These are phyloP conservation scores for Bugulina stolonifera DNA, from an alignment of 2,888 invertebrate genomes.

Conservation along the genomic window DNA sequence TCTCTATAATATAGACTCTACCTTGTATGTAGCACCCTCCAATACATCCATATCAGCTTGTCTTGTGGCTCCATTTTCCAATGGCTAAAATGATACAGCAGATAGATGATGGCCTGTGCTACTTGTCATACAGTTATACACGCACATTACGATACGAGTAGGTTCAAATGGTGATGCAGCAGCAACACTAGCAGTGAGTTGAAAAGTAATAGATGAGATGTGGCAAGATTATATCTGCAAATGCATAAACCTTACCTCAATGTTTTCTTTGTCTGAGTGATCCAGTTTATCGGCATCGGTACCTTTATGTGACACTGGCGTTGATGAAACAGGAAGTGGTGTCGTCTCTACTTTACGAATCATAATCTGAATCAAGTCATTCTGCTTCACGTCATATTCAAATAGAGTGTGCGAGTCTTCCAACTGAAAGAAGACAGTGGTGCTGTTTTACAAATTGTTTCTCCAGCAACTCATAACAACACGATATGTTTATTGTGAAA, in stretches of 20 bases:
- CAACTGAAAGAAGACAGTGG: slow-evolving; percentile 60
- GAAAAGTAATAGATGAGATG: too few species aligned
- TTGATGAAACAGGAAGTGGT: neutral
- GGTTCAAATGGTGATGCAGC: too few species aligned
- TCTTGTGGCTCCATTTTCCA: slow-evolving; percentile 24
- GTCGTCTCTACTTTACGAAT: slow-evolving; percentile 38
- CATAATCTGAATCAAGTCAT: slow-evolving; percentile 70
- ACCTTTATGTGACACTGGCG: neutral
- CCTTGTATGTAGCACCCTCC: slow-evolving; percentile 3
- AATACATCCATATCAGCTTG: slow-evolving; percentile 11
- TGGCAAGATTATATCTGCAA: too few species aligned
- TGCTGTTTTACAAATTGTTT: too few species aligned
- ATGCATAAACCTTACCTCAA: slow-evolving; percentile 33
- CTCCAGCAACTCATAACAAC: too few species aligned
- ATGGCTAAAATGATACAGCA: neutral
- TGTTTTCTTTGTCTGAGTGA: slow-evolving; percentile 45
- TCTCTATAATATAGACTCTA: too few species aligned
- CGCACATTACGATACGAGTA: too few species aligned
- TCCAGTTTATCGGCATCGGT: slow-evolving; percentile 30
- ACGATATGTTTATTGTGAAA: too few species aligned
- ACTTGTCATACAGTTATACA: too few species aligned
- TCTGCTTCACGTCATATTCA: slow-evolving; percentile 70
- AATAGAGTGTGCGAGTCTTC: slow-evolving; percentile 69
- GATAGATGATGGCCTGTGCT: neutral
- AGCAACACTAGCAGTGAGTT: too few species aligned